phyloP scores from a whole-genome alignment of 2,113 vertebrate genomes.

The Mobula hypostoma region DNA sequence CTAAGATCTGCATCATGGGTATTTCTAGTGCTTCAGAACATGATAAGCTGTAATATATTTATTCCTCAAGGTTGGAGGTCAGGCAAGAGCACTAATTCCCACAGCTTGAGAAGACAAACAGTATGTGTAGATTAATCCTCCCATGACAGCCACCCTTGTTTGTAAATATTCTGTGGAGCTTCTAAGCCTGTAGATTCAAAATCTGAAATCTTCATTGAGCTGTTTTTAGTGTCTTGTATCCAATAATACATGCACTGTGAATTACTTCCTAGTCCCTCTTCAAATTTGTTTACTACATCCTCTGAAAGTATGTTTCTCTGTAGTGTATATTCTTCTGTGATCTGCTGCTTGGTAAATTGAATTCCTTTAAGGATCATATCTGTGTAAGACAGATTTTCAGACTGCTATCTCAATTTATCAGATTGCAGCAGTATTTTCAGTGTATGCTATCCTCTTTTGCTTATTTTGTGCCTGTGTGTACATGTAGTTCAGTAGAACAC shows the following conservation, averaged over 20 bases:
- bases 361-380: not conserved
- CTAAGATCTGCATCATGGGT: not conserved
- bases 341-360: not conserved
- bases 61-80: not conserved
- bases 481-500: not conserved
- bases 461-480: not conserved
- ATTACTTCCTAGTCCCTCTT: not conserved
- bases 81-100: not conserved
- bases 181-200: not conserved
- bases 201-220: not conserved
- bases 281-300: not conserved
- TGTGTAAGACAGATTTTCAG: not conserved
- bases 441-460: not conserved
- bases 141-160: not conserved
- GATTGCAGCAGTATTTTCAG: not conserved
- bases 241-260: not conserved
- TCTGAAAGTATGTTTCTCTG: too few relatives aligned
- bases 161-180: not conserved
- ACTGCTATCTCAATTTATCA: not conserved
- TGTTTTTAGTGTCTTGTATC: not conserved
- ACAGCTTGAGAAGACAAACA: not conserved
- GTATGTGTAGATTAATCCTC: not conserved
- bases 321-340: not conserved
- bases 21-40: not conserved
- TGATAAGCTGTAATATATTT: not conserved